Evolutionary conservation across 2,888 invertebrate species (phyloP).

Genomic region (Hartigia nigra): DNA sequence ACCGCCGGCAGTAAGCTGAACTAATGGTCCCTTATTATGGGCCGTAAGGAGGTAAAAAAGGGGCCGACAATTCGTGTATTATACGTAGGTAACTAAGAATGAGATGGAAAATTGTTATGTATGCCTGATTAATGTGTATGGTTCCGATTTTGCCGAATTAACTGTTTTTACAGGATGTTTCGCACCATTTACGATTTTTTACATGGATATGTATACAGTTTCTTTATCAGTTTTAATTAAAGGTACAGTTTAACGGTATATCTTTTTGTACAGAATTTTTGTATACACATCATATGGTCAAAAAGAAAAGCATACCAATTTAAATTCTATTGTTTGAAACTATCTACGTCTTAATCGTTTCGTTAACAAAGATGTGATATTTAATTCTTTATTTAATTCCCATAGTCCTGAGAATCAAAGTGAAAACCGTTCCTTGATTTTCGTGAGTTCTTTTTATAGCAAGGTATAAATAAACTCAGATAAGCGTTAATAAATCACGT

Average conservation of each 20-base stretch:
- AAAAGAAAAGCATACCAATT: background rate
- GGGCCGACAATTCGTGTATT: background rate
- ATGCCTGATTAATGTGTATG: background rate
- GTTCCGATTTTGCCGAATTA: background rate
- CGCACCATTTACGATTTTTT: background rate
- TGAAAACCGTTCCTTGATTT: too few species aligned
- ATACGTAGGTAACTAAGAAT: background rate
- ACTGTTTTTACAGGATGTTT: background rate
- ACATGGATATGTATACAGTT: background rate
- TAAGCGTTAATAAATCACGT: too few species aligned
- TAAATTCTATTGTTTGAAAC: too few species aligned
- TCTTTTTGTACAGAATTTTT: background rate
- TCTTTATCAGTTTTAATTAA: background rate
- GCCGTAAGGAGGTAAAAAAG: background rate
- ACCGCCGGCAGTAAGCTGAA: background rate
- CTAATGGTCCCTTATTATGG: constrained; percentile 2
- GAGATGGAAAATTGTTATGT: background rate
- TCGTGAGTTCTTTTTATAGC: too few species aligned
- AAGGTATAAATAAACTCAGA: too few species aligned
- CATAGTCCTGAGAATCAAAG: too few species aligned
- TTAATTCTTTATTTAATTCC: background rate
- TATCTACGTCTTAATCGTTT: too few species aligned
- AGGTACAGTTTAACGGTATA: background rate
- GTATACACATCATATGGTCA: background rate
- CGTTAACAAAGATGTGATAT: background rate